Evolutionary conservation across 2,113 vertebrate species (phyloP).

Genomic region (Apodemus speciosus): DNA sequence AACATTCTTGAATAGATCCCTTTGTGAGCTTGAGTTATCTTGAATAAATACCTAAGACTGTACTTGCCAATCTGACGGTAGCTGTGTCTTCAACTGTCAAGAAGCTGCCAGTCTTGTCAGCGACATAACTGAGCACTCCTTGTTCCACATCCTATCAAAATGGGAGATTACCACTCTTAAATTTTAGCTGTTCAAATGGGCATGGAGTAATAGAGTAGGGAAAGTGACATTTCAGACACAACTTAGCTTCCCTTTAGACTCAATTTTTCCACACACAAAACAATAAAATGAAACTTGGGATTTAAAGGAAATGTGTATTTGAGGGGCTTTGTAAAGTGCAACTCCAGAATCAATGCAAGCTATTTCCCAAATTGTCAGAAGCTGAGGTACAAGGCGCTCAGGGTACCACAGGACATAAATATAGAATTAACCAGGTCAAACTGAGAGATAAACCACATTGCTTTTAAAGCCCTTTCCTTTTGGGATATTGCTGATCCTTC

Average conservation of each 20-base stretch:
- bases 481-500: not conserved
- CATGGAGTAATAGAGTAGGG: not conserved
- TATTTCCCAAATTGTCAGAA: not conserved
- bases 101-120: conserved; percentile 44
- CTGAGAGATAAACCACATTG: not conserved
- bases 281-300: not conserved
- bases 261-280: not conserved
- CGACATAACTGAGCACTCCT: not conserved
- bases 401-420: not conserved
- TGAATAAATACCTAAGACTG: not conserved
- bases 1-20: not conserved
- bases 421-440: not conserved
- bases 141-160: not conserved
- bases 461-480: not conserved
- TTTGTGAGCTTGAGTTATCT: conserved; percentile 7
- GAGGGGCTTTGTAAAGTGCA: not conserved
- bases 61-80: not conserved
- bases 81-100: not conserved
- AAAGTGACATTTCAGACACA: not conserved
- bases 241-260: not conserved
- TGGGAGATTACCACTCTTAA: conserved; percentile 1
- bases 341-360: not conserved
- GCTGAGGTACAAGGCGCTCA: not conserved
- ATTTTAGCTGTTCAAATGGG: not conserved
- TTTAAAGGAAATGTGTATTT: not conserved